Evolutionary conservation across 2,797 vertebrate genomes (phyloP).

Genomic region (Rhinogobio ventralis): DNA sequence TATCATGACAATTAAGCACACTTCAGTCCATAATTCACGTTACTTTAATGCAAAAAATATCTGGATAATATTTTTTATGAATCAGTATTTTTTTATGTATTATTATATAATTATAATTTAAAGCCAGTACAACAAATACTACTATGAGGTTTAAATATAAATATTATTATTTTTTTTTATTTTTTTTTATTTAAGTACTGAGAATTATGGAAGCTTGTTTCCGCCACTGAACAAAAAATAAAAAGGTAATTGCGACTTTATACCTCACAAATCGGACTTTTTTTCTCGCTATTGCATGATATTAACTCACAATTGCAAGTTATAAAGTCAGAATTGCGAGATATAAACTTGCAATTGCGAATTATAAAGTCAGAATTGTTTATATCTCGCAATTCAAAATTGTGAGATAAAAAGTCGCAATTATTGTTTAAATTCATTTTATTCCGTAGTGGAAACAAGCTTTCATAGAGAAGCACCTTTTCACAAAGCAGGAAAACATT

Average conservation of each 20-base stretch:
- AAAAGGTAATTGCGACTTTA: too few species aligned
- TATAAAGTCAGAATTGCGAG: too few species aligned
- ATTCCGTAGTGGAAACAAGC: too few species aligned
- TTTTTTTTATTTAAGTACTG: not conserved
- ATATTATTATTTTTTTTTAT: not conserved
- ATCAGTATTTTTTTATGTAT: not conserved
- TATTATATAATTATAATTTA: not conserved
- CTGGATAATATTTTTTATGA: not conserved
- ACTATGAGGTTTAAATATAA: not conserved
- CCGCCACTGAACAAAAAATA: too few species aligned
- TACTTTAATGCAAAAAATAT: not conserved
- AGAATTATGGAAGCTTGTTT: not conserved
- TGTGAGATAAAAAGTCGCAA: too few species aligned
- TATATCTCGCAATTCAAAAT: too few species aligned
- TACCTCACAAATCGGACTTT: too few species aligned
- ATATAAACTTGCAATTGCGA: too few species aligned
- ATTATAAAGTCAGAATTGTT: too few species aligned
- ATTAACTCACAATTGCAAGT: too few species aligned
- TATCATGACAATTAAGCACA: not conserved
- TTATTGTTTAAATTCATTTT: too few species aligned
- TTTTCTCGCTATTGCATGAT: too few species aligned
- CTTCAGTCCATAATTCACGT: not conserved
- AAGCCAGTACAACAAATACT: not conserved
- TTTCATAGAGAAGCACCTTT: not conserved
- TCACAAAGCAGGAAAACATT: not conserved